These are phyloP conservation scores for Sebastes trivittatus DNA, from an alignment of 2,797 vertebrate genomes.

Conservation along the genomic window DNA sequence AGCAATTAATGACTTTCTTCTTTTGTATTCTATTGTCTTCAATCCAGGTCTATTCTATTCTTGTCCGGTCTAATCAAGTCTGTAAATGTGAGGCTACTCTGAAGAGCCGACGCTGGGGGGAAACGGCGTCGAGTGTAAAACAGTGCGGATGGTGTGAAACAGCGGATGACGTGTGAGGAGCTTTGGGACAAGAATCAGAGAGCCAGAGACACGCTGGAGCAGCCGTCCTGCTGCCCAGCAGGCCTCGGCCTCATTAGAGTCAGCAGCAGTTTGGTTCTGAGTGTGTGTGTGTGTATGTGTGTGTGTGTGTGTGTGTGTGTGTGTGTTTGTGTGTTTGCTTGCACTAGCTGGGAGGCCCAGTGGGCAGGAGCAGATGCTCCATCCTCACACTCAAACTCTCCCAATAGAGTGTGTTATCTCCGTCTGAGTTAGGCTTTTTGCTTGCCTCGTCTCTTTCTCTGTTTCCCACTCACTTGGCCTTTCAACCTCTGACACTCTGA, in stretches of 20 bases:
- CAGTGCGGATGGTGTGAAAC: slow-evolving; percentile 51
- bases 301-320: slow-evolving; percentile 40
- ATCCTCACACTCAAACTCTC: slow-evolving; percentile 66
- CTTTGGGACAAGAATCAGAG: slow-evolving; percentile 67
- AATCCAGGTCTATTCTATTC: neutral
- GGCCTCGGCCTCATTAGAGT: slow-evolving; percentile 74
- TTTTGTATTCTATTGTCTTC: neutral
- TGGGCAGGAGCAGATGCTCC: slow-evolving; percentile 76
- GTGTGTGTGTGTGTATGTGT: slow-evolving; percentile 36
- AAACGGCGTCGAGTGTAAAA: slow-evolving; percentile 36
- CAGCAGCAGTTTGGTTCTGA: slow-evolving; percentile 53
- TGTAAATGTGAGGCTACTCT: neutral
- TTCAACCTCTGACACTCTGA: slow-evolving; percentile 7
- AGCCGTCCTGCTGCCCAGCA: slow-evolving; percentile 64
- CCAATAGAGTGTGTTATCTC: slow-evolving; percentile 53
- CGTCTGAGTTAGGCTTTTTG: slow-evolving; percentile 40
- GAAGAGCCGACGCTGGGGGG: slow-evolving; percentile 24
- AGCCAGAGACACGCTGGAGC: slow-evolving; percentile 58
- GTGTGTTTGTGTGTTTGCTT: slow-evolving; percentile 53
- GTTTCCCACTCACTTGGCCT: slow-evolving; percentile 11
- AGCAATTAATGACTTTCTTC: neutral
- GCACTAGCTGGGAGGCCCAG: slow-evolving; percentile 61
- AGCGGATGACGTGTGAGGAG: slow-evolving; percentile 54
- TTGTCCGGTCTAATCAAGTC: neutral
- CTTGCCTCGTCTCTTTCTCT: slow-evolving; percentile 24